phyloP scores from a whole-genome alignment of 1,140 invertebrate genomes.

The Drosophila paulistorum region DNA sequence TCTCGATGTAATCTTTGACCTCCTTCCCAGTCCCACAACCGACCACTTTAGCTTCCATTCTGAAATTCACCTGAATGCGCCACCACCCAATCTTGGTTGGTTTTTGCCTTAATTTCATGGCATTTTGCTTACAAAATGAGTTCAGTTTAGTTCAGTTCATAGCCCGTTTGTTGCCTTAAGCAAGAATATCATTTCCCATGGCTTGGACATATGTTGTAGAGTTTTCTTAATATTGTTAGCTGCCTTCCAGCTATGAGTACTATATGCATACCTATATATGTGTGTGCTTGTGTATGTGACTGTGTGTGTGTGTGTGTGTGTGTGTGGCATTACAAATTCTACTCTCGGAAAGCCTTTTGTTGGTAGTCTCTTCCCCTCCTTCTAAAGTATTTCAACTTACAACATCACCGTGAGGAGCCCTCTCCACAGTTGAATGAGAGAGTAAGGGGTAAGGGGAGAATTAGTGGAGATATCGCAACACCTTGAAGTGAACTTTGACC shows the following conservation, averaged over 20 bases:
- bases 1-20: constrained; percentile 10
- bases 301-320: background rate
- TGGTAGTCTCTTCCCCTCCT: background rate
- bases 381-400: too few relatives aligned
- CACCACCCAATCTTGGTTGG: background rate
- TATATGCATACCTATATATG: background rate
- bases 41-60: background rate
- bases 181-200: constrained; percentile 48
- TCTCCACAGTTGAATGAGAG: too few relatives aligned
- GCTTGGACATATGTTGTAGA: constrained; percentile 49
- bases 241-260: constrained; percentile 22
- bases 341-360: constrained; percentile 21
- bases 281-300: background rate
- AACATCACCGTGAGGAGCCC: too few relatives aligned
- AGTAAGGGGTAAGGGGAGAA: background rate
- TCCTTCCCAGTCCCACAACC: too few relatives aligned
- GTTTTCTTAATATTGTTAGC: constrained; percentile 56
- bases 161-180: constrained; percentile 39
- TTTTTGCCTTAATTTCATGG: constrained; percentile 19
- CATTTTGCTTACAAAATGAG: constrained; percentile 47
- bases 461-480: constrained; percentile 42
- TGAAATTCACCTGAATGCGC: background rate
- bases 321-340: constrained; percentile 30
- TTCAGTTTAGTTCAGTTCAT: constrained; percentile 45
- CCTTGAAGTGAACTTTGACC: constrained; percentile 75